Evolutionary conservation across 2,113 vertebrate genomes (phyloP).

Genomic region (Opisthocomus hoazin): DNA sequence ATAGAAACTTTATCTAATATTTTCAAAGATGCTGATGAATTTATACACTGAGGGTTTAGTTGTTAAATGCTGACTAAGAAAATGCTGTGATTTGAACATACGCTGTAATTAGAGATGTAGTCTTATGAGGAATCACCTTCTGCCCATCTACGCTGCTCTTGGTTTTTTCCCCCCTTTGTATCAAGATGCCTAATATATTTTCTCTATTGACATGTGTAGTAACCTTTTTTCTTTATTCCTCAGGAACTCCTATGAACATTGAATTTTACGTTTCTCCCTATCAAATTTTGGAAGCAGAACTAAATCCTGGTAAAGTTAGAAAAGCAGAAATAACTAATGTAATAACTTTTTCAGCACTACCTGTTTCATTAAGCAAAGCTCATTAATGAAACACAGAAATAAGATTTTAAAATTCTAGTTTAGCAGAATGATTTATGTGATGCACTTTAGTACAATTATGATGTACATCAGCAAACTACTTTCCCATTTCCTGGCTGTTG

Average conservation of each 20-base stretch:
- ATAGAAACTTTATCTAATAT: background rate
- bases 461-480: background rate
- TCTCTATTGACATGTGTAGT: background rate
- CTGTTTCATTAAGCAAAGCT: background rate
- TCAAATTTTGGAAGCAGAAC: constrained; percentile 55
- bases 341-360: background rate
- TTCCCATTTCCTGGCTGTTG: background rate
- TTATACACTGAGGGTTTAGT: background rate
- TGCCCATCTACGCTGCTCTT: background rate
- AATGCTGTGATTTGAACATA: background rate
- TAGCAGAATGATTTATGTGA: background rate
- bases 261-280: constrained; percentile 76
- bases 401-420: background rate
- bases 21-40: background rate
- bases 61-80: background rate
- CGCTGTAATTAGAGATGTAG: background rate
- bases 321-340: background rate
- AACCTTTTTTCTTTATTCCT: background rate
- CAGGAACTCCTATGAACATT: constrained; percentile 73
- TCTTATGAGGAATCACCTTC: background rate
- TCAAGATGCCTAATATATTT: background rate
- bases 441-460: background rate
- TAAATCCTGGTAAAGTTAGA: constrained; percentile 64
- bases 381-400: background rate
- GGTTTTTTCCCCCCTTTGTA: background rate